Evolutionary conservation across 2,113 vertebrate species (phyloP), one percentile per base, ranked within the genome.

Genomic region (Panthera leo): DNA sequence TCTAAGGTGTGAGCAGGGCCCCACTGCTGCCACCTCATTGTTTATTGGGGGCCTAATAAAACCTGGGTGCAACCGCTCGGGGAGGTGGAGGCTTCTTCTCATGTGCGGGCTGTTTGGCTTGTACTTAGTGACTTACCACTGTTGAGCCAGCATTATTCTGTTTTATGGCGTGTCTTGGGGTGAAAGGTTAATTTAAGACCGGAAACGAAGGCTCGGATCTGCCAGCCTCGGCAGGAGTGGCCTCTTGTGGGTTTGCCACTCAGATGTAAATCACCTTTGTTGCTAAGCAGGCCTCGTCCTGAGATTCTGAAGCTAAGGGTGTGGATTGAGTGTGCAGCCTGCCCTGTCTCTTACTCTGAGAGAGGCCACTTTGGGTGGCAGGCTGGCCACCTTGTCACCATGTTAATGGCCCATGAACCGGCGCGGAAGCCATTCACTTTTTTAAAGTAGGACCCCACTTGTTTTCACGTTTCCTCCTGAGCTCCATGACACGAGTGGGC

Each of bases 31-130:
- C 23, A 58, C 80, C 87, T 96, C 73, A 1, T n/a, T 53, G 58
- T 92, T 96, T 94, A 89, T 94, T 29, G 15, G 82, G 85, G 85
- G 45, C 31, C 94, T 91, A 96, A 94, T 95, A 96, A 97, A 98
- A 80, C 67, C 2, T 14, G 84, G 89, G 90, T 39, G 13, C n/a
- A 93, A 34, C 67, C 29, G n/a, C 51, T 2, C 9, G 39, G 53
- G 67, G 31, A 34, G 53, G 65, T 6, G 27, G 42, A 94, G 89
- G 7, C 79, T 29, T 21, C 84, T 75, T n/a, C 71, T 78, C 21
- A 7, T 34, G 29, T 73, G 29, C 14, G 8, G 68, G 75, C 85
- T 85, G 14, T 96, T 93, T 88, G 95, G 31, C 53, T 85, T 83
- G 29, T 11, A 68, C 90, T 93, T 68, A 67, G 70, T 42, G 55